Evolutionary conservation across 1,140 invertebrate genomes (phyloP).

Genomic region (Bombus haemorrhoidalis): DNA sequence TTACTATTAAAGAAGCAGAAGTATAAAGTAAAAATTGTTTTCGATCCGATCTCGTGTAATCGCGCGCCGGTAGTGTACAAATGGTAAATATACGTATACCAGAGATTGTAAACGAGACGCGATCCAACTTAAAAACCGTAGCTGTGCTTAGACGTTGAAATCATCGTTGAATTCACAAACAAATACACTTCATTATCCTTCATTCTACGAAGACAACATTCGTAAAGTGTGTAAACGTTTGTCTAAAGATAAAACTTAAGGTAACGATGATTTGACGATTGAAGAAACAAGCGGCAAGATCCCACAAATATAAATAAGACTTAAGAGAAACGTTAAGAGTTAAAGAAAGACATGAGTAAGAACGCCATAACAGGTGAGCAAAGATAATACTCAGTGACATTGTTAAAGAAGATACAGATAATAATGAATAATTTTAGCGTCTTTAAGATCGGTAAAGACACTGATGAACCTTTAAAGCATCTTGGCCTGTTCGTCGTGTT

Average conservation of each 20-base stretch:
- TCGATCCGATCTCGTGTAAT: constrained; percentile 5
- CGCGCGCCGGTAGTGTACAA: neutral
- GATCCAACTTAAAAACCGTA: constrained; percentile 10
- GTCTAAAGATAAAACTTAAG: neutral
- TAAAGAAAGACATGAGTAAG: constrained; percentile 5
- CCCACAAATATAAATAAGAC: constrained; percentile 20
- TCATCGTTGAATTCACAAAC: constrained; percentile 22
- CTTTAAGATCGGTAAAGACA: constrained; percentile 5
- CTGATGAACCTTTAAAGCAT: constrained; percentile 27
- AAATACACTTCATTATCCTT: constrained; percentile 14
- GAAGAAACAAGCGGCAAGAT: neutral
- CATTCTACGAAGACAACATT: neutral
- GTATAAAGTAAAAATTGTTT: neutral
- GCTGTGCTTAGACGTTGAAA: constrained; percentile 16
- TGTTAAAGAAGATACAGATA: constrained; percentile 45
- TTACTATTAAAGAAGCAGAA: constrained; percentile 8
- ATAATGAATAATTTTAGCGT: constrained; percentile 50
- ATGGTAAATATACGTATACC: constrained; percentile 9
- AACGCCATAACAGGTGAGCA: constrained; percentile 1
- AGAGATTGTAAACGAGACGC: constrained; percentile 23
- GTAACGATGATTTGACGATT: neutral
- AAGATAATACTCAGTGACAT: constrained; percentile 58
- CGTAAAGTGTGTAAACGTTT: neutral
- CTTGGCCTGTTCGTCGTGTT: constrained; percentile 42
- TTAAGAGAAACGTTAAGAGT: constrained; percentile 26